Percentiles rank a stretch among this genome's conserved stretches.
Conservation (phyloP, 2,888 invertebrate genomes). For the Orgyia antiqua region DNA sequence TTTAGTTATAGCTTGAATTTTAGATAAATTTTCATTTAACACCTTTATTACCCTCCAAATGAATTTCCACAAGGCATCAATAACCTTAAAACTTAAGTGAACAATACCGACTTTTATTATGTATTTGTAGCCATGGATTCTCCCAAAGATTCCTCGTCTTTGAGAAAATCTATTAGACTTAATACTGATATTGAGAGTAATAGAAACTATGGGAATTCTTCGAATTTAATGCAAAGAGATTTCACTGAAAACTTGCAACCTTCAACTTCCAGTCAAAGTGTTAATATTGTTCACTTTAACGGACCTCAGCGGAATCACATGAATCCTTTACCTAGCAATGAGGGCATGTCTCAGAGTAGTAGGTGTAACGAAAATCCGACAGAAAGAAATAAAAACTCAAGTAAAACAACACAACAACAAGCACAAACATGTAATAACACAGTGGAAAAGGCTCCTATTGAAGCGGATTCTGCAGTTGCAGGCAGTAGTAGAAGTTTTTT, state of each 20-base stretch:
- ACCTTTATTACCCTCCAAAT: slow-evolving; percentile 8
- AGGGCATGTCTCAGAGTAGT: slow-evolving; percentile 30
- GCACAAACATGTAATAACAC: slow-evolving; percentile 27
- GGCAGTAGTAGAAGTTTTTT: slow-evolving; percentile 39
- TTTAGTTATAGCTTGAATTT: slow-evolving; percentile 4
- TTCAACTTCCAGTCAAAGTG: slow-evolving; percentile 46
- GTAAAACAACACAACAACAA: slow-evolving; percentile 22
- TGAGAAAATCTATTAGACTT: slow-evolving; percentile 38
- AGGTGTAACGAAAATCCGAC: slow-evolving; percentile 29
- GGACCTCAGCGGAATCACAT: slow-evolving; percentile 37
- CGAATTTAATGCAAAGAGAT: slow-evolving; percentile 38
- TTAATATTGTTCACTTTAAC: slow-evolving; percentile 42
- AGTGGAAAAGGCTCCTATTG: slow-evolving; percentile 30
- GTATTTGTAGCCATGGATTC: slow-evolving; percentile 61
- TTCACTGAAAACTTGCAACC: slow-evolving; percentile 51
- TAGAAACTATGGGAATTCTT: slow-evolving; percentile 36
- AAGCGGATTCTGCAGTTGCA: slow-evolving; percentile 30
- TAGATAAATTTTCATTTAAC: slow-evolving; percentile 9
- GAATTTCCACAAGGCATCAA: slow-evolving; percentile 24
- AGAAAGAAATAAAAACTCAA: slow-evolving; percentile 30
- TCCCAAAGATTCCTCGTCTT: slow-evolving; percentile 43
- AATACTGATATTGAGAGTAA: slow-evolving; percentile 45
- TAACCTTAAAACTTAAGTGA: slow-evolving; percentile 54
- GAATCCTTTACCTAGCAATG: slow-evolving; percentile 33
- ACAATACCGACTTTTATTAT: slow-evolving; percentile 61